Base-by-base conservation (phyloP, 1,140 invertebrate species). In the Bradysia coprophila region DNA sequence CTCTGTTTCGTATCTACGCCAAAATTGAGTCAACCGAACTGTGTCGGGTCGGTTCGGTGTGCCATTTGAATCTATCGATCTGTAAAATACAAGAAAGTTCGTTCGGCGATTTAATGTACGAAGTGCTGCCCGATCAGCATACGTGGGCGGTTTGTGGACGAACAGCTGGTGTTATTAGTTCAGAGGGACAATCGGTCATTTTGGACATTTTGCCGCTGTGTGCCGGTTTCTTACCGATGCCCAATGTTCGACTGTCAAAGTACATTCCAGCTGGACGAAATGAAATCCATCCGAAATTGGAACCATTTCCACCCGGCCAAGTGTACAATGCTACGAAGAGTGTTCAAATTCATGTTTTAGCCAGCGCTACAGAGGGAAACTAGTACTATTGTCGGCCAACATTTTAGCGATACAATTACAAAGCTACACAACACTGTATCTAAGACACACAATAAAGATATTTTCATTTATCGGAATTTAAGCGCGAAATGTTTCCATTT, bases 111-210 rank as follows among this genome's bases (percentile, higher is more conserved):
- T 67, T 94, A 1, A 92, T 92, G 83, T 94, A 94, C 57, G 88
- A 94, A 61, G 85, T 94, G 8, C 60, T 90, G 22, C 83, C 82
- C 21, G 89, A 93, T 63, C 84, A 87, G 57, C 81, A 78, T 20
- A 77, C 89, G 67, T 94, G 91, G 90, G 88, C 85, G 3, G 79
- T 94, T 11, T 84, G 85, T 56, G 88, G 88, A 32, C 70, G 81
- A 45, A 87, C 85, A 42, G 81, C 87, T 46, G 75, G 84, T 39
- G 82, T 91, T 13, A 74, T 91, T 38, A 81, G 74, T 8, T 72
- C 90, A 61, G 72, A 77, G 38, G 71, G 74, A 40, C 81, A 86
- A 59, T 74, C 67, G 39, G 80, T 91, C 34, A 73, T 73, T 1
- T 62, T 95, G 43, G 88, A 94, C 52, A 84, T 93, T 11, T 89